Evolutionary conservation across 2,113 vertebrate species (phyloP).

Genomic region (Chionomys nivalis): DNA sequence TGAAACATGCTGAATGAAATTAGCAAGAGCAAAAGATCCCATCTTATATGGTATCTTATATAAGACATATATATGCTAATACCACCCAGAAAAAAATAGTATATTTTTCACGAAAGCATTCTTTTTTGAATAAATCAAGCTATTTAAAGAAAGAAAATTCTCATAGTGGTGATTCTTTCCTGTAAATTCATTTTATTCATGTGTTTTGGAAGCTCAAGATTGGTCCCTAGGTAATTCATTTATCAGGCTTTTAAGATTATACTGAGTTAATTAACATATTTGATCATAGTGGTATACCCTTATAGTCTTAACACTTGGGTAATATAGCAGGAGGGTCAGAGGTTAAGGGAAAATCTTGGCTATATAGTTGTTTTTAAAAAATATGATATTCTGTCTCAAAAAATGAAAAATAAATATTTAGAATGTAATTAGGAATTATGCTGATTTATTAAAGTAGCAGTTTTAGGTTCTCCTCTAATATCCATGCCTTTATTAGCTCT

Average conservation of each 20-base stretch:
- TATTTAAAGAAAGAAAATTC: background rate
- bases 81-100: too few species aligned
- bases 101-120: background rate
- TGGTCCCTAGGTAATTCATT: background rate
- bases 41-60: background rate
- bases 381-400: background rate
- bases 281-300: background rate
- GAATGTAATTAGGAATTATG: background rate
- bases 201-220: background rate
- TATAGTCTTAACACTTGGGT: background rate
- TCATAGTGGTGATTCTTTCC: background rate
- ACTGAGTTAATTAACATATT: background rate
- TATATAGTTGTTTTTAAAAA: background rate
- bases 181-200: background rate
- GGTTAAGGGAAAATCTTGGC: background rate
- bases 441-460: background rate
- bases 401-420: background rate
- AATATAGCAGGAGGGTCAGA: background rate
- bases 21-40: background rate
- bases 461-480: background rate
- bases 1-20: background rate
- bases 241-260: background rate
- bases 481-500: background rate
- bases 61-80: too few species aligned
- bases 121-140: background rate